Conservation (phyloP, 2,888 invertebrate species). For the Dicranocentrus wangi region DNA sequence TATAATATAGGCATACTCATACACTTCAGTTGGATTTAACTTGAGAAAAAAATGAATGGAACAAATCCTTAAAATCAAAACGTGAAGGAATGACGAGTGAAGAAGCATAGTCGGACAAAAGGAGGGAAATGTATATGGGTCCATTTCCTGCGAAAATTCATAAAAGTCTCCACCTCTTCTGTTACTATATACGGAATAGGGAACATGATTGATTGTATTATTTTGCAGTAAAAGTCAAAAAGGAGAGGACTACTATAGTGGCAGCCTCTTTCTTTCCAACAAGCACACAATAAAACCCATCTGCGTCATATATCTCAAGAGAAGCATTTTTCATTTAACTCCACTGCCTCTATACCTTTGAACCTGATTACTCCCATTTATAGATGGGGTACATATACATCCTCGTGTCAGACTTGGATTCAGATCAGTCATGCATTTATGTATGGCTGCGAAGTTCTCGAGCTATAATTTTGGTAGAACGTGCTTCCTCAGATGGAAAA, state of each 20-base stretch:
- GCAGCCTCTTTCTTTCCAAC: background rate
- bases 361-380: background rate
- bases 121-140: background rate
- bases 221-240: slow-evolving; percentile 56
- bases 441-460: no score
- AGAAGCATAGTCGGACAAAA: background rate
- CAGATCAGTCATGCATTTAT: no score
- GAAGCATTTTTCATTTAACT: slow-evolving; percentile 41
- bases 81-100: background rate
- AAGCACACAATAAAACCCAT: slow-evolving; percentile 33
- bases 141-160: background rate
- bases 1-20: no score
- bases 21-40: no score
- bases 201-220: slow-evolving; percentile 56
- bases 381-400: background rate
- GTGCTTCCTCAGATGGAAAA: no score
- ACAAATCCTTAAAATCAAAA: background rate
- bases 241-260: background rate
- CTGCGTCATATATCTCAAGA: slow-evolving; percentile 30
- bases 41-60: background rate
- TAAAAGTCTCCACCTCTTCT: background rate
- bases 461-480: no score
- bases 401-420: no score
- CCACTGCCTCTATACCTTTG: background rate
- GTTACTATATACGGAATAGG: background rate